Evolutionary conservation across 2,888 invertebrate genomes (phyloP).

Genomic region (Malachius bipustulatus): DNA sequence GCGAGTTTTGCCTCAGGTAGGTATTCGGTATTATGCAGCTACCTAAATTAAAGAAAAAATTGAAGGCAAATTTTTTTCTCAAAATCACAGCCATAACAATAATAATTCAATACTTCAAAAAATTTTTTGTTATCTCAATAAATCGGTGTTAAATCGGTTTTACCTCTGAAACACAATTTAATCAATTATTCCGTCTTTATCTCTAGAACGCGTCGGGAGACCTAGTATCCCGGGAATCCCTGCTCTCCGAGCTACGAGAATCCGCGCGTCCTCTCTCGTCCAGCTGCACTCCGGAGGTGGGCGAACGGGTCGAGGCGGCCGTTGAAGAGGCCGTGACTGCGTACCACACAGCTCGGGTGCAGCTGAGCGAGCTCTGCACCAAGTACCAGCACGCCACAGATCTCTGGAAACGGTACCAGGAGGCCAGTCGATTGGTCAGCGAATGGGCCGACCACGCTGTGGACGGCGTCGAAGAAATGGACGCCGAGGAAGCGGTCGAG

Average conservation of each 20-base stretch:
- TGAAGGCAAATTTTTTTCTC: too few relatives aligned
- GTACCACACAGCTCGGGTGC: conserved; percentile 68
- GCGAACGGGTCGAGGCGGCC: conserved; percentile 59
- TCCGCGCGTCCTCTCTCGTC: conserved; percentile 63
- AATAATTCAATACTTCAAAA: too few relatives aligned
- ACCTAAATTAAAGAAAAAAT: too few relatives aligned
- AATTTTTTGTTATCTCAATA: too few relatives aligned
- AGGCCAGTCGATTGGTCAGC: conserved; percentile 64
- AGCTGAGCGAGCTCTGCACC: conserved; percentile 61
- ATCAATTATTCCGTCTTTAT: too few relatives aligned
- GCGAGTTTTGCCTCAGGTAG: too few relatives aligned
- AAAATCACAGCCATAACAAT: too few relatives aligned
- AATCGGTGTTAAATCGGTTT: too few relatives aligned
- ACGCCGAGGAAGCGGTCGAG: conserved; percentile 57
- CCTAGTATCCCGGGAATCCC: conserved; percentile 58
- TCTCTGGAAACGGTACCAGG: conserved; percentile 69
- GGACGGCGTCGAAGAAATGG: conserved; percentile 55
- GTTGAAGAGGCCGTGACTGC: conserved; percentile 68
- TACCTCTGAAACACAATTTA: too few relatives aligned
- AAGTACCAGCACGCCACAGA: conserved; percentile 71
- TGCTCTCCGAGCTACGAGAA: conserved; percentile 56
- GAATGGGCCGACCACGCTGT: conserved; percentile 67
- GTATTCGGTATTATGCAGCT: too few relatives aligned
- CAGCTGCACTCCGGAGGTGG: conserved; percentile 56
- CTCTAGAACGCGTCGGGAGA: conserved; percentile 68